phyloP scores from a whole-genome alignment of 2,113 vertebrate species.

The Oxyruncus cristatus region DNA sequence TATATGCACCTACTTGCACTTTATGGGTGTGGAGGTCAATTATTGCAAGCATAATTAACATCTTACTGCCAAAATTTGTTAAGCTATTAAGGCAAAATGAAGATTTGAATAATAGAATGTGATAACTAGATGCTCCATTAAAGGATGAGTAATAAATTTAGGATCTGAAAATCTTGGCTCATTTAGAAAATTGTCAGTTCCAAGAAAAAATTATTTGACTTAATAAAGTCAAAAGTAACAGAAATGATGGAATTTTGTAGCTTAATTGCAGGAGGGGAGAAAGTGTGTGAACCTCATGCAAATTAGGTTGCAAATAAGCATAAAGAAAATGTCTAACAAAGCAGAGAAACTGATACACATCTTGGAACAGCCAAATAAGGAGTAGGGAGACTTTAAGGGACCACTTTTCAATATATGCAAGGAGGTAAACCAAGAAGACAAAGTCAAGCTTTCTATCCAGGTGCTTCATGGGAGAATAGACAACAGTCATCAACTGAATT shows the following conservation, averaged over 20 bases:
- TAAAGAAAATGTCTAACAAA: not conserved
- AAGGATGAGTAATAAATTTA: not conserved
- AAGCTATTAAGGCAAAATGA: conserved; percentile 1
- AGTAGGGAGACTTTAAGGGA: not conserved
- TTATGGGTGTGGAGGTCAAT: conserved; percentile 21
- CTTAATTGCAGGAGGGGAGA: not conserved
- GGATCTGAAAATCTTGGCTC: not conserved
- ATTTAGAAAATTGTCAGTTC: not conserved
- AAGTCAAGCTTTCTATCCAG: not conserved
- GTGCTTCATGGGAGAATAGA: not conserved
- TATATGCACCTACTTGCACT: not conserved
- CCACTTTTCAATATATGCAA: not conserved
- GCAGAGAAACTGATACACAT: not conserved
- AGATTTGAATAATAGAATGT: not conserved
- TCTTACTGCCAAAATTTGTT: conserved; percentile 6
- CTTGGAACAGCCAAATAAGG: not conserved
- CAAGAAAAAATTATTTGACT: not conserved
- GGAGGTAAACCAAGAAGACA: not conserved
- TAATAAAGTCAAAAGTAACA: not conserved
- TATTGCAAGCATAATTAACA: conserved; percentile 42
- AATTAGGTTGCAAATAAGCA: not conserved
- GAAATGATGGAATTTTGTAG: not conserved
- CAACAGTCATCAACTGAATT: not conserved
- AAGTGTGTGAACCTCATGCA: not conserved
- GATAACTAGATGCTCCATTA: not conserved